Conservation (phyloP, 1,140 invertebrate species). For the Scaptomyza graminum region DNA sequence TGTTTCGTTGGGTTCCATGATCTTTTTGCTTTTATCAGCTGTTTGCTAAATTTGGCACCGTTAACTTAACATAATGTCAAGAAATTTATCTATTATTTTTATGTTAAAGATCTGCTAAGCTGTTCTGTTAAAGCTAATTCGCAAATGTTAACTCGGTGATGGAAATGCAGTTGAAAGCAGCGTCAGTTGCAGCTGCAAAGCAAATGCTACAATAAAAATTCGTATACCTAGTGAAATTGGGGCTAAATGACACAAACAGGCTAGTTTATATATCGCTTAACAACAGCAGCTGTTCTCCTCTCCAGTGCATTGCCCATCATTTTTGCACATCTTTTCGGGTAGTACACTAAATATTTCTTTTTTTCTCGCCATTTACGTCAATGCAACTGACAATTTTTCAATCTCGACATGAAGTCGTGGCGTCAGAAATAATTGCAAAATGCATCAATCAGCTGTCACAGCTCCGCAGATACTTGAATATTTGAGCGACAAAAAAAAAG, state of each 20-base stretch:
- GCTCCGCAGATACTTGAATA: constrained; percentile 37
- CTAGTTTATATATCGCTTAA: constrained; percentile 36
- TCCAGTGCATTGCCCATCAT: constrained; percentile 31
- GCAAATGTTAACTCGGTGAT: no score
- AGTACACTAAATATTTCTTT: background rate
- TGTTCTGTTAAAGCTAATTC: no score
- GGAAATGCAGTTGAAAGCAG: no score
- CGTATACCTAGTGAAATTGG: no score
- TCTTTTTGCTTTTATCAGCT: no score
- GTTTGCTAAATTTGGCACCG: no score
- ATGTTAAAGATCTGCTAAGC: no score
- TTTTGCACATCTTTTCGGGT: constrained; percentile 46
- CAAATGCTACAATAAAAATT: no score
- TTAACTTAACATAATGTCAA: no score
- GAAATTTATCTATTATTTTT: no score
- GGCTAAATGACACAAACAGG: constrained; percentile 1
- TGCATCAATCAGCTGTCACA: constrained; percentile 78
- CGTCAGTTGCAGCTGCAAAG: no score
- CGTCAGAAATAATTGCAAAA: constrained; percentile 80
- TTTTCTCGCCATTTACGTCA: constrained; percentile 28
- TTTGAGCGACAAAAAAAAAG: constrained; percentile 29
- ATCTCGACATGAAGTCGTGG: constrained; percentile 59
- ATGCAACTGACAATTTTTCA: constrained; percentile 80
- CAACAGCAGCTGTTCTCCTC: constrained; percentile 4
- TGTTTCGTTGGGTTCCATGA: no score